phyloP scores from a whole-genome alignment of 2,113 vertebrate species.

The Suncus etruscus region DNA sequence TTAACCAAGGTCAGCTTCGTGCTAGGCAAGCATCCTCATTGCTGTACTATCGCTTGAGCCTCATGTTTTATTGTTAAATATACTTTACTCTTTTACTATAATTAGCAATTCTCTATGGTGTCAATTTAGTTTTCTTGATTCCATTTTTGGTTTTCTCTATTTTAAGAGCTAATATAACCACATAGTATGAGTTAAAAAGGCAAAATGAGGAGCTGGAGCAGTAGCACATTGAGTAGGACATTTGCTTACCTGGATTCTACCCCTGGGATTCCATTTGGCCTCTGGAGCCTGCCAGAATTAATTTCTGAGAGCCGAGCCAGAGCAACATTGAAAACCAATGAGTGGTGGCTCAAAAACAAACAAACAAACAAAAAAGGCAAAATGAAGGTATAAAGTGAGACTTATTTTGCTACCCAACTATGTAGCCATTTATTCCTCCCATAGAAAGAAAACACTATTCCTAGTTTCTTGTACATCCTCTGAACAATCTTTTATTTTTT shows the following conservation, averaged over 20 bases:
- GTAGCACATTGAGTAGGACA: too few relatives aligned
- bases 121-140: slow-evolving; percentile 47
- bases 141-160: not conserved
- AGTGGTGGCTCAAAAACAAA: too few relatives aligned
- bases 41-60: too few relatives aligned
- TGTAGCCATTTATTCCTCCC: not conserved
- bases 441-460: slow-evolving; percentile 9
- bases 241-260: too few relatives aligned
- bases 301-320: too few relatives aligned
- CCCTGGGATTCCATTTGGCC: too few relatives aligned
- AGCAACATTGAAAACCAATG: too few relatives aligned
- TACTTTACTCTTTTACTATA: slow-evolving; percentile 12
- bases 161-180: slow-evolving; percentile 24
- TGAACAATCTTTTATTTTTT: slow-evolving; percentile 29
- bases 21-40: too few relatives aligned
- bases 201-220: not conserved
- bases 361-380: not conserved
- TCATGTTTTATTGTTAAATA: slow-evolving; percentile 39
- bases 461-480: slow-evolving; percentile 42
- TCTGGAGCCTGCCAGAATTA: too few relatives aligned
- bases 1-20: too few relatives aligned
- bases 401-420: too few relatives aligned
- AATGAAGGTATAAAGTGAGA: not conserved
- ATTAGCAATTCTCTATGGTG: slow-evolving; percentile 44
- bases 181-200: slow-evolving; percentile 28